phyloP scores from a whole-genome alignment of 2,797 vertebrate species.

The Protonibea diacanthus region DNA sequence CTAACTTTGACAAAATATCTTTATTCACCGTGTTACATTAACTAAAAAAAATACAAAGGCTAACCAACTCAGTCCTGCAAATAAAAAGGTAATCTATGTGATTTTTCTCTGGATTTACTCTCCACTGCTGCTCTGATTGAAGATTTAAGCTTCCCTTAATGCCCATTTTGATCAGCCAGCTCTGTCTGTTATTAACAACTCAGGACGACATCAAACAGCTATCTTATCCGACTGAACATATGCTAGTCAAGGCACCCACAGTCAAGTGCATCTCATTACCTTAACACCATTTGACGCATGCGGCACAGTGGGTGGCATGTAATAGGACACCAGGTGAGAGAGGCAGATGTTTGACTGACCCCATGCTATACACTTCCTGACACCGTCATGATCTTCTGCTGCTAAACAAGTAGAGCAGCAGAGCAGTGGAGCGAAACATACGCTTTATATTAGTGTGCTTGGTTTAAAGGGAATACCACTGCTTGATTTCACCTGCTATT shows the following conservation, averaged over 20 bases:
- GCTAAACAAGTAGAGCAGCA: slow-evolving; percentile 58
- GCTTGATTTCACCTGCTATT: slow-evolving; percentile 52
- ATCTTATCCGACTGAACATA: slow-evolving; percentile 62
- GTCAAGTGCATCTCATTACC: slow-evolving; percentile 77
- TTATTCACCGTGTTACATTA: neutral
- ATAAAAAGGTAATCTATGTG: slow-evolving; percentile 19
- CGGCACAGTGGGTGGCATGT: slow-evolving; percentile 54
- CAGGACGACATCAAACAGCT: slow-evolving; percentile 67
- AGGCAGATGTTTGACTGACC: slow-evolving; percentile 78
- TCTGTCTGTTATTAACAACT: slow-evolving; percentile 56
- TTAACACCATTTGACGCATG: slow-evolving; percentile 59
- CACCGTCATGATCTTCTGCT: slow-evolving; percentile 50
- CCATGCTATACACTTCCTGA: slow-evolving; percentile 52
- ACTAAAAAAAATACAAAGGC: neutral
- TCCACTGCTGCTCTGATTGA: slow-evolving; percentile 11
- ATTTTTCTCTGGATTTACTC: slow-evolving; percentile 19
- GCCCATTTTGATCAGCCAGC: slow-evolving; percentile 52
- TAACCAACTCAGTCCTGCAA: slow-evolving; percentile 9
- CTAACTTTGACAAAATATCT: neutral
- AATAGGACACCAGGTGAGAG: slow-evolving; percentile 70
- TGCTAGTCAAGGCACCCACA: slow-evolving; percentile 53
- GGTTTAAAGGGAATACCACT: slow-evolving; percentile 42
- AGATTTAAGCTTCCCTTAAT: slow-evolving; percentile 30
- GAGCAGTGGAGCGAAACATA: slow-evolving; percentile 51
- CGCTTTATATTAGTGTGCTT: slow-evolving; percentile 48